A percentile compares a stretch with the other conserved stretches of the same genome.
These are phyloP conservation scores for Tragulus kanchil DNA, from an alignment of 2,113 vertebrate genomes.

Conservation along the genomic window DNA sequence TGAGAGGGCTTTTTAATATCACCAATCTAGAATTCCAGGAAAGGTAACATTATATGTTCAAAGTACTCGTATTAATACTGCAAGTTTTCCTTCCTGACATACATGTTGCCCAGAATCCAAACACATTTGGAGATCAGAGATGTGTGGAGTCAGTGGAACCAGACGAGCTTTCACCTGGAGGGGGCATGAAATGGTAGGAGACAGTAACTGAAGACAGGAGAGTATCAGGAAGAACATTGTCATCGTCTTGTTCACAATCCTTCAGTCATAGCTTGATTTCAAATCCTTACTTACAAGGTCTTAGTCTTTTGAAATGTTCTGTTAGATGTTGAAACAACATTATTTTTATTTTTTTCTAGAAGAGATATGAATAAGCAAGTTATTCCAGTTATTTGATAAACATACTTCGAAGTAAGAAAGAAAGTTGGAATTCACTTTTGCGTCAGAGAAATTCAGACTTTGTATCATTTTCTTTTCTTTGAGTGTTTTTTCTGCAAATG, in stretches of 20 bases:
- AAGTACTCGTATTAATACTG: background rate
- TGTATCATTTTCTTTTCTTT: background rate
- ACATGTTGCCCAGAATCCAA: background rate
- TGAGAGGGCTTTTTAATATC: background rate
- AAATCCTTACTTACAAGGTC: background rate
- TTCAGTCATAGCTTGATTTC: background rate
- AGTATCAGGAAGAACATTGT: background rate
- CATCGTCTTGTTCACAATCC: background rate
- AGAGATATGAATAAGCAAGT: background rate
- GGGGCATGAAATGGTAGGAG: background rate
- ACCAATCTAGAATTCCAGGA: background rate
- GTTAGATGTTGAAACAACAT: background rate
- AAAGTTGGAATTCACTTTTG: conserved; percentile 25
- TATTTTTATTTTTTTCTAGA: background rate
- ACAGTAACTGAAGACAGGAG: background rate
- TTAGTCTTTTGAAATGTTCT: background rate
- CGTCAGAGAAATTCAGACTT: background rate
- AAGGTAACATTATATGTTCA: background rate
- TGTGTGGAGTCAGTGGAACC: background rate
- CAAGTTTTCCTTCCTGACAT: background rate
- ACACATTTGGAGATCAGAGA: background rate
- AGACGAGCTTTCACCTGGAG: background rate
- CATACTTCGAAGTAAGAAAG: background rate
- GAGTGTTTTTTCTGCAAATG: background rate
- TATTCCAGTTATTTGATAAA: background rate